Evolutionary conservation across 2,888 invertebrate species (phyloP).

Genomic region (Cryptus viduatorius): DNA sequence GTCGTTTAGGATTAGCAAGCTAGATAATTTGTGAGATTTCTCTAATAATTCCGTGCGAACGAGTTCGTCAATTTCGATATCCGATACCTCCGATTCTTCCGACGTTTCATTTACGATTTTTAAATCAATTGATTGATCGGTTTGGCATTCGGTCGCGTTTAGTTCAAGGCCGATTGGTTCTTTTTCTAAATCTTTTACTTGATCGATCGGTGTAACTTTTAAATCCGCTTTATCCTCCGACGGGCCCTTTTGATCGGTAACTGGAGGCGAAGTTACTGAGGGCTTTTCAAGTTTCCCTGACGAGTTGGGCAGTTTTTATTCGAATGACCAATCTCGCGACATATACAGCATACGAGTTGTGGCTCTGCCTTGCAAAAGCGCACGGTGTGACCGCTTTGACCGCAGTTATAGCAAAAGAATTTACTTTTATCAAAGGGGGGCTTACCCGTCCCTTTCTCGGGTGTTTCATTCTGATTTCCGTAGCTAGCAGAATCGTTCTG

Average conservation of each 20-base stretch:
- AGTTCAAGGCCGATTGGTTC: background rate
- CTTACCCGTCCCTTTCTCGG: background rate
- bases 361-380: conserved; percentile 27
- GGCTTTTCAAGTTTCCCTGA: conserved; percentile 38
- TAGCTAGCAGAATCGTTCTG: background rate
- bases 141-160: background rate
- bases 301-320: conserved; percentile 27
- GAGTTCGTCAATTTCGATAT: conserved; percentile 5
- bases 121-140: background rate
- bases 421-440: conserved; percentile 15
- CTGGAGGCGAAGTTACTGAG: conserved; percentile 35
- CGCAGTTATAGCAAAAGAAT: conserved; percentile 44
- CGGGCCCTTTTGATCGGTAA: conserved; percentile 19
- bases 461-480: background rate
- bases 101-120: background rate
- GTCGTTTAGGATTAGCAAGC: background rate
- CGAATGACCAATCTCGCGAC: conserved; percentile 28
- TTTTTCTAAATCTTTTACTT: conserved; percentile 8
- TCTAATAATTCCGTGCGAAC: conserved; percentile 2
- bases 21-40: conserved; percentile 9
- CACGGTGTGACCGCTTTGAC: conserved; percentile 24
- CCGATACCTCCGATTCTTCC: conserved; percentile 19
- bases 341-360: conserved; percentile 25
- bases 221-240: conserved; percentile 2
- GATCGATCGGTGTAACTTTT: conserved; percentile 14